Percentiles rank a stretch among this genome's conserved stretches.
These are phyloP conservation scores for Venturia canescens DNA, from an alignment of 1,140 invertebrate species.

Conservation along the genomic window DNA sequence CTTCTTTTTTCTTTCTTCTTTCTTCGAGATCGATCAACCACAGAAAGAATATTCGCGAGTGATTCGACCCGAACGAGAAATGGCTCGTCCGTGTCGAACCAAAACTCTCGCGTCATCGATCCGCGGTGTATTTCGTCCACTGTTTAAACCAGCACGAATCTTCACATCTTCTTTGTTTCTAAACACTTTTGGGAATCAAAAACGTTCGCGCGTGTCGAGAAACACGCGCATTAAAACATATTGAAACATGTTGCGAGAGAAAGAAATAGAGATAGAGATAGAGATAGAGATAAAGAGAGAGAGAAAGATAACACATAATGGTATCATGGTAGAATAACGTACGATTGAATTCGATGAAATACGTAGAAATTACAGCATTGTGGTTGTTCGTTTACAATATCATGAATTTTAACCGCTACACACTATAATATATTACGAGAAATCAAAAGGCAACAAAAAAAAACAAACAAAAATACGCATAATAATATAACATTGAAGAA, in stretches of 20 bases:
- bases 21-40: conserved; percentile 8
- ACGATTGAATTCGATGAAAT: no score
- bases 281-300: no score
- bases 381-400: neutral
- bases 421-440: neutral
- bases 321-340: no score
- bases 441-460: neutral
- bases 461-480: neutral
- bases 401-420: neutral
- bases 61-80: conserved; percentile 29
- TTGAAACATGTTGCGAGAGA: no score
- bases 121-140: neutral
- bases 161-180: conserved; percentile 60
- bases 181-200: conserved; percentile 68
- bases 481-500: no score
- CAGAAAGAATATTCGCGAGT: neutral
- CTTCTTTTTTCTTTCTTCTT: conserved; percentile 46
- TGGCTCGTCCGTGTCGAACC: conserved; percentile 23
- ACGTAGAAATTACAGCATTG: neutral
- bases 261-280: no score
- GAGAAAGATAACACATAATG: no score
- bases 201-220: conserved; percentile 31
- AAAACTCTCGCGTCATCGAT: conserved; percentile 18
- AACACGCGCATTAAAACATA: no score
- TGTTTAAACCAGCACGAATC: neutral